Base-by-base conservation (phyloP, 2,888 invertebrate genomes). In the Drosophila kanekoi region DNA sequence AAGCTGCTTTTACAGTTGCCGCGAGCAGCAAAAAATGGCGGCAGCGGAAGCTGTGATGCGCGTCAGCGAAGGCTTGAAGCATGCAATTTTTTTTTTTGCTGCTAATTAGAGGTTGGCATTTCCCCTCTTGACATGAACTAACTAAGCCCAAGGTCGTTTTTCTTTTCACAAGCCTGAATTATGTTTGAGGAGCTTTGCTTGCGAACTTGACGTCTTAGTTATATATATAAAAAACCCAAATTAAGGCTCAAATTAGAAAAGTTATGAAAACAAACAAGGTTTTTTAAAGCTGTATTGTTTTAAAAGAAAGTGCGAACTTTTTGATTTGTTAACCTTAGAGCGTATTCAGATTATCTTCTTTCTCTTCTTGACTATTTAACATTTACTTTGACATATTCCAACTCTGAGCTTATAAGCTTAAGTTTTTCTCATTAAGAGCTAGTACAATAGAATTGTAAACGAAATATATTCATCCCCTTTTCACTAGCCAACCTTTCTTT, bases 61-160 rank as follows among this genome's bases (percentile, higher is more conserved):
- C 16, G 35, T 37, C 16, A 44, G 33, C 43, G 18, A 61, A 57
- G 52, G 35, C 62, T 49, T 59, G 41, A 73, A 70, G 28, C 45
- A 43, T 38, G 45, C 28, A 8, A 28, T 2, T 68, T 68, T 60
- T 68, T 68, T 60, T 76, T 40, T 63, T 52, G 52, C 63, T 68
- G 63, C 75, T 75, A 75, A 75, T 75, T 75, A 75, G 75, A 68
- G 60, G 62, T 41, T 14, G 40, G 23, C 41, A 16, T 53, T 51
- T 41, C 38, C 40, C 54, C 59, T 56, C 76, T 75, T 62, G 58
- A 70, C 72, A 62, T 57, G 18, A 57, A 67, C 59, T 41, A 45
- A 44, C 71, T 47, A 16, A 52, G 54, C 66, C 52, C 76, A 74
- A 72, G 76, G 74, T 9, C 37, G 43, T 37, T 49, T 48, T 18